These are phyloP conservation scores for Oreotrochilus melanogaster DNA, from an alignment of 2,113 vertebrate species.

Conservation along the genomic window DNA sequence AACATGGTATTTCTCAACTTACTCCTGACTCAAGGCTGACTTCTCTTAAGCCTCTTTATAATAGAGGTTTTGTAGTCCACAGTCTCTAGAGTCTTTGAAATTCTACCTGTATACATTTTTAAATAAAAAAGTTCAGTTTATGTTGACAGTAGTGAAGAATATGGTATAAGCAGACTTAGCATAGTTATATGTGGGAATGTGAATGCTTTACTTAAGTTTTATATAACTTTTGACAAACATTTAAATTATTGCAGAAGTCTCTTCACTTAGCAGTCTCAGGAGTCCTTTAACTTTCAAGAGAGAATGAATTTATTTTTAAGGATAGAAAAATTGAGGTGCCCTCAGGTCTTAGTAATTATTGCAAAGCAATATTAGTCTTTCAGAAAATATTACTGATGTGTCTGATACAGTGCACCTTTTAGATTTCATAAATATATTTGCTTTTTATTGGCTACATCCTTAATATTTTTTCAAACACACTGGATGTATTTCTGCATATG, in stretches of 20 bases:
- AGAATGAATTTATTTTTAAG: slow-evolving; percentile 6
- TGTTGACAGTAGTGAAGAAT: background rate
- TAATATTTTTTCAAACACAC: background rate
- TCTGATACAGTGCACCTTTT: background rate
- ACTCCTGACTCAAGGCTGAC: background rate
- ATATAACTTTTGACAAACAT: background rate
- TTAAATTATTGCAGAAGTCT: background rate
- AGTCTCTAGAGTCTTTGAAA: background rate
- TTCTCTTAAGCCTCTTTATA: background rate
- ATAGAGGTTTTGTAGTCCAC: background rate
- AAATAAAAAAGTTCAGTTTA: background rate
- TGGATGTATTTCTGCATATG: background rate
- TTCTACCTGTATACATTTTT: background rate
- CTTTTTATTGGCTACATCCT: background rate
- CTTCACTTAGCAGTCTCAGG: background rate
- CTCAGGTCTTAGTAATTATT: background rate
- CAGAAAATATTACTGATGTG: background rate
- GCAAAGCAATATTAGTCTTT: background rate
- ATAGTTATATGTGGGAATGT: background rate
- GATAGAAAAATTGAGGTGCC: background rate
- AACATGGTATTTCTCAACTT: background rate
- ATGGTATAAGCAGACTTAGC: background rate
- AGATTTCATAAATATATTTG: background rate
- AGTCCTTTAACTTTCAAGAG: background rate
- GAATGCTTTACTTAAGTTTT: background rate